Conservation (phyloP, 2,888 invertebrate genomes). For the Creontiades dilutus region DNA sequence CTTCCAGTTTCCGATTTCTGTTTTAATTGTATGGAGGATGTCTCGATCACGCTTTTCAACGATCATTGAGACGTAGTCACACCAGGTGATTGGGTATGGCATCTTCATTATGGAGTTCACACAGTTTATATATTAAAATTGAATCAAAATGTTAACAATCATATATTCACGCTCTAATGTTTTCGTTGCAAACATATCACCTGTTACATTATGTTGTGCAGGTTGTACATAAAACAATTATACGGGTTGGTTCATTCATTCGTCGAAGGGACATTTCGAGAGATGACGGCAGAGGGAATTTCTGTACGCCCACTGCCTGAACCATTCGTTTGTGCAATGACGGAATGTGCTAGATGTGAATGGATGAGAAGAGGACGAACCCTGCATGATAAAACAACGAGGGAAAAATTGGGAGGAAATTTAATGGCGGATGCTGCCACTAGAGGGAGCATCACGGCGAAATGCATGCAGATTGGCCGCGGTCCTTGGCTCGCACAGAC, state of each 20-base stretch:
- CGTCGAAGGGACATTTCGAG: neutral
- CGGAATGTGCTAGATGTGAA: constrained; percentile 19
- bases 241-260: neutral
- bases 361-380: neutral
- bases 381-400: constrained; percentile 19
- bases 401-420: constrained; percentile 41
- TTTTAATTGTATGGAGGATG: too few relatives aligned
- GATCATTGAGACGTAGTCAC: too few relatives aligned
- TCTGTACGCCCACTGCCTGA: neutral
- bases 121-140: too few relatives aligned
- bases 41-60: too few relatives aligned
- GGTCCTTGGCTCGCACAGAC: constrained; percentile 44
- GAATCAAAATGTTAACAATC: too few relatives aligned
- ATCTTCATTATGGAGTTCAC: too few relatives aligned
- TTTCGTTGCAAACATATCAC: too few relatives aligned
- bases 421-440: constrained; percentile 38
- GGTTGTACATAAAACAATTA: too few relatives aligned
- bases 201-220: too few relatives aligned
- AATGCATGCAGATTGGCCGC: constrained; percentile 50
- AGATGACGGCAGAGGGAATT: neutral
- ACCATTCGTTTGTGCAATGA: constrained; percentile 38
- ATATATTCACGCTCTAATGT: too few relatives aligned
- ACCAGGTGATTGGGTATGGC: too few relatives aligned
- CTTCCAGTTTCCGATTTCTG: too few relatives aligned
- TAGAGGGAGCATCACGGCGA: constrained; percentile 11